These are phyloP conservation scores for Apostichopus japonicus DNA, from an alignment of 35 echinoderm and acorn worm species.

Conservation along the genomic window DNA sequence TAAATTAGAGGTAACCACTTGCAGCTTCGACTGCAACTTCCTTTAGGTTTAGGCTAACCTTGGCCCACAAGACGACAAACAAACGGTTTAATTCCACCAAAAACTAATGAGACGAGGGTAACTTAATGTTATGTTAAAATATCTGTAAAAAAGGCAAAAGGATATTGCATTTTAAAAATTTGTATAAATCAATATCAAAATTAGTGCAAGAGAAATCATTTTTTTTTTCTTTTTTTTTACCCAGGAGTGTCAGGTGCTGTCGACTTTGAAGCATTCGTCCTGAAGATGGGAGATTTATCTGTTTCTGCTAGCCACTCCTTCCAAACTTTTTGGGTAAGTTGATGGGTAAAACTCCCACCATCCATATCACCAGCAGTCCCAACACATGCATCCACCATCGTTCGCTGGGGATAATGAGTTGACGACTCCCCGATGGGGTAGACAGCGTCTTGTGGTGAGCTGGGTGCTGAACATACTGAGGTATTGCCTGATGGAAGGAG, in stretches of 20 bases:
- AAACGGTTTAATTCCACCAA: too few species aligned
- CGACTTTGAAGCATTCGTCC: not conserved
- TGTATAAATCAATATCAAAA: too few species aligned
- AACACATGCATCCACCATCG: slow-evolving; percentile 57
- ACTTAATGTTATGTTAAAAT: too few species aligned
- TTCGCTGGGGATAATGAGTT: slow-evolving; percentile 1
- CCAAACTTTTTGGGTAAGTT: slow-evolving; percentile 65
- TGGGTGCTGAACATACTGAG: slow-evolving; percentile 73
- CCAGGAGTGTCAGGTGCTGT: not conserved
- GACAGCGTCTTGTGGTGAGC: slow-evolving; percentile 77
- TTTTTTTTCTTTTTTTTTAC: not conserved
- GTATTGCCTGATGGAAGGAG: slow-evolving; percentile 21
- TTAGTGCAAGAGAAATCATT: too few species aligned
- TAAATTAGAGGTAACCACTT: too few species aligned
- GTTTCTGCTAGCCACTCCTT: slow-evolving; percentile 59
- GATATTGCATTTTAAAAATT: too few species aligned
- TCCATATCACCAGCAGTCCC: slow-evolving; percentile 40
- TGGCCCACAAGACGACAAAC: too few species aligned
- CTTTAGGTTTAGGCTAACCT: too few species aligned
- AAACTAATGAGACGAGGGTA: too few species aligned
- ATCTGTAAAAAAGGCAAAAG: too few species aligned
- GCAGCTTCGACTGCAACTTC: too few species aligned
- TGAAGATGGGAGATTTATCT: slow-evolving; percentile 14
- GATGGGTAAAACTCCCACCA: slow-evolving; percentile 22
- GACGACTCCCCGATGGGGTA: not conserved